Evolutionary conservation across 2,113 vertebrate genomes (phyloP).

Genomic region (Catagonus wagneri): DNA sequence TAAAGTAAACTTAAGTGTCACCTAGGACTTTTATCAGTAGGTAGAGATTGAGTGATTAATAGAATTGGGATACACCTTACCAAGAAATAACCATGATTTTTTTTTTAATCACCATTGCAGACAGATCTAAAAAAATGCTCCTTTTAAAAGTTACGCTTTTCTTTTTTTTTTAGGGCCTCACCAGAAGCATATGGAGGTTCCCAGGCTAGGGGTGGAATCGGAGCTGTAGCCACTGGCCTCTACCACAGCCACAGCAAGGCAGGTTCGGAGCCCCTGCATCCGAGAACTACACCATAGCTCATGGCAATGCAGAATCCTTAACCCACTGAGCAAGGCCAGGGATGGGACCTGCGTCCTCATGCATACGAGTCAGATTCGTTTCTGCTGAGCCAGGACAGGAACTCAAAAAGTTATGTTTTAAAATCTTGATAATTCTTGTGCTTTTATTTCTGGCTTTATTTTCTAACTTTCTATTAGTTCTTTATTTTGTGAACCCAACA

Average conservation of each 20-base stretch:
- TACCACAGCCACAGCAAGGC: too few relatives aligned
- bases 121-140: background rate
- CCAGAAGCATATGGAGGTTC: too few relatives aligned
- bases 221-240: too few relatives aligned
- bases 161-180: too few relatives aligned
- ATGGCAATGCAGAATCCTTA: too few relatives aligned
- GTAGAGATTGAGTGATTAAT: background rate
- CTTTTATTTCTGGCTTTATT: background rate
- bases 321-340: too few relatives aligned
- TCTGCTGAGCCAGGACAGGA: too few relatives aligned
- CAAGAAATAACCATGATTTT: rapidly evolving
- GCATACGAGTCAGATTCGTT: too few relatives aligned
- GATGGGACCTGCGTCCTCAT: too few relatives aligned
- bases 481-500: background rate
- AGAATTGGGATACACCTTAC: background rate
- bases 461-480: background rate
- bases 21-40: background rate
- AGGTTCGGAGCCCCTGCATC: too few relatives aligned
- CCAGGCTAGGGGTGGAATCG: too few relatives aligned
- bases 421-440: background rate
- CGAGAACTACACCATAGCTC: too few relatives aligned
- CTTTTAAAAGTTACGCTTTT: background rate
- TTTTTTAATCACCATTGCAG: background rate
- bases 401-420: background rate
- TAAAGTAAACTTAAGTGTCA: background rate